These are phyloP conservation scores for Ibidorhyncha struthersii DNA, from an alignment of 2,113 vertebrate genomes.

Conservation along the genomic window DNA sequence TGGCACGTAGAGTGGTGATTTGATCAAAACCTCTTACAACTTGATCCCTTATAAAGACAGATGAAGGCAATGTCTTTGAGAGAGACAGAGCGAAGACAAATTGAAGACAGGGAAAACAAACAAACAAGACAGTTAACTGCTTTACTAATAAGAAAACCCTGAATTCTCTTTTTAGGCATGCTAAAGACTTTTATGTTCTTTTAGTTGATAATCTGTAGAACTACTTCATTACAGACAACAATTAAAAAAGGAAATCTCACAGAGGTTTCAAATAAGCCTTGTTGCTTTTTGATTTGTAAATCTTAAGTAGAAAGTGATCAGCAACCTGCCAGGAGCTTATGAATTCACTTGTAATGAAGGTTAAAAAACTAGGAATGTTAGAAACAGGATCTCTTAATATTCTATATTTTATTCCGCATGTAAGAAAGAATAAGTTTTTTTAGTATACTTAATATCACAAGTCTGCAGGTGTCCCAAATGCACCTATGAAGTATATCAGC, in stretches of 20 bases:
- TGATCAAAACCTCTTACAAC: not conserved
- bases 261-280: not conserved
- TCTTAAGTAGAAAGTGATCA: not conserved
- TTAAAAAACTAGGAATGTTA: not conserved
- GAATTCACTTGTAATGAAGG: not conserved
- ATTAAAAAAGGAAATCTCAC: not conserved
- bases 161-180: not conserved
- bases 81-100: not conserved
- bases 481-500: slow-evolving; percentile 28
- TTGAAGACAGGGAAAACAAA: not conserved
- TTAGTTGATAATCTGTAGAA: not conserved
- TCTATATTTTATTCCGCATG: not conserved
- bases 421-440: not conserved
- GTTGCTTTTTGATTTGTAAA: not conserved
- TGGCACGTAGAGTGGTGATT: not conserved
- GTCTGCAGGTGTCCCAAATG: not conserved
- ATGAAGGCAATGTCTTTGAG: not conserved
- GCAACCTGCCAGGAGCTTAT: not conserved
- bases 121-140: not conserved
- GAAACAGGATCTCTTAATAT: not conserved
- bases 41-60: not conserved
- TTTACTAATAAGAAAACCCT: not conserved
- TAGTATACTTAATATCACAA: not conserved
- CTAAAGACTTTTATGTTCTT: not conserved
- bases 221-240: not conserved